Conservation (phyloP, 1,140 invertebrate species). For the Tetramorium alpestre region DNA sequence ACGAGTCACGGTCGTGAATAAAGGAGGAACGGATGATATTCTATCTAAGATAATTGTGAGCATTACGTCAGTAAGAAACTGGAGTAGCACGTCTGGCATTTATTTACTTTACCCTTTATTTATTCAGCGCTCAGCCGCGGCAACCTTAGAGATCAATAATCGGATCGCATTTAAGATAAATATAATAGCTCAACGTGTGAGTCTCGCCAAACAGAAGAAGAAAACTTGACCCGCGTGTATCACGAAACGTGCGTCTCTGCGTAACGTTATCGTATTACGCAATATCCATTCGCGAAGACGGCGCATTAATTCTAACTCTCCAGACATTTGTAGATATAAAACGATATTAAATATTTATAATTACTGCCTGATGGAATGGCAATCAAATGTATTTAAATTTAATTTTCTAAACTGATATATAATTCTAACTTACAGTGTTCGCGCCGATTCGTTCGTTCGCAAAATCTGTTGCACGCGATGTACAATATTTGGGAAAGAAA, state of each 20-base stretch:
- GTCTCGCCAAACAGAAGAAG: background rate
- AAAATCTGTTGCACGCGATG: background rate
- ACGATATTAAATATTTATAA: background rate
- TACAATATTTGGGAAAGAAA: background rate
- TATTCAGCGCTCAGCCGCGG: background rate
- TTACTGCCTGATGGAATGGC: too few species aligned
- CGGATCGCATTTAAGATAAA: conserved; percentile 46
- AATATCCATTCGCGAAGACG: background rate
- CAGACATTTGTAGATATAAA: background rate
- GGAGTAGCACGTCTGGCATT: background rate
- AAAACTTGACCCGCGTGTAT: background rate
- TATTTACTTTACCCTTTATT: conserved; percentile 41
- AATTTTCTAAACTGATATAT: background rate
- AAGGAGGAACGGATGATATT: background rate
- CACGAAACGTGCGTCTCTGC: background rate
- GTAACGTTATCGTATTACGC: background rate
- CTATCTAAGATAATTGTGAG: conserved; percentile 10
- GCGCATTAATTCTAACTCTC: too few species aligned
- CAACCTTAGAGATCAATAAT: conserved; percentile 39
- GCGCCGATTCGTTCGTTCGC: background rate
- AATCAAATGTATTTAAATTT: too few species aligned
- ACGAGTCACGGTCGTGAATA: background rate
- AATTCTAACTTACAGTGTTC: background rate
- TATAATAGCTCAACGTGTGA: background rate
- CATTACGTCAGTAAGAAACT: conserved; percentile 13